These are phyloP conservation scores for Mnemiopsis leidyi DNA, from an alignment of 37 sponge, comb jelly and placozoan species.

Conservation along the genomic window DNA sequence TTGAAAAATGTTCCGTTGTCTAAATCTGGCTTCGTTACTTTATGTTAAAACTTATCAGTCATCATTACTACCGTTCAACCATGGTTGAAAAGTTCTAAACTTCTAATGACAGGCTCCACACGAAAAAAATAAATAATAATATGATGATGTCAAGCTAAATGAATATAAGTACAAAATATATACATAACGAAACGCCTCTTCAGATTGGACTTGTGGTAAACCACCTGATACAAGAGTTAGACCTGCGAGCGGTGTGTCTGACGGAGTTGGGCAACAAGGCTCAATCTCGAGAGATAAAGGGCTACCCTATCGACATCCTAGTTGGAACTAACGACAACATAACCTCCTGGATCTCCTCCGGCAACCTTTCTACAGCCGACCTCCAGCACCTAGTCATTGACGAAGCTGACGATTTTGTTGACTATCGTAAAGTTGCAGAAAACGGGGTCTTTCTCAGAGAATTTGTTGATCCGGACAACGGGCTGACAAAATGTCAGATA, in stretches of 20 bases:
- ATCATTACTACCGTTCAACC: too few relatives aligned
- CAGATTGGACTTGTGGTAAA: constrained; percentile 11
- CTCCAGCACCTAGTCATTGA: constrained; percentile 47
- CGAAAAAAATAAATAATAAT: too few relatives aligned
- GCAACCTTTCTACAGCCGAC: not conserved
- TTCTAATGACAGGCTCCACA: too few relatives aligned
- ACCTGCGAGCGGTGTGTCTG: not conserved
- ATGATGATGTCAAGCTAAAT: too few relatives aligned
- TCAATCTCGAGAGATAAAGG: not conserved
- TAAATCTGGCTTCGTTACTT: too few relatives aligned
- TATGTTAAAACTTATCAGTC: too few relatives aligned
- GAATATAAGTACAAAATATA: too few relatives aligned
- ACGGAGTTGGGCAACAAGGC: not conserved
- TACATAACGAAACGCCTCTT: too few relatives aligned
- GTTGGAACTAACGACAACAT: constrained; percentile 34
- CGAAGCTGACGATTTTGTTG: not conserved
- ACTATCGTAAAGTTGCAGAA: constrained; percentile 17
- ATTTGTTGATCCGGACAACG: constrained; percentile 11
- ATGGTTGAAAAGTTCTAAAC: too few relatives aligned
- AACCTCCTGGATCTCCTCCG: not conserved
- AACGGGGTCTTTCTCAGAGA: constrained; percentile 10
- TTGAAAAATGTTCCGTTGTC: too few relatives aligned
- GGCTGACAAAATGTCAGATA: constrained; percentile 12
- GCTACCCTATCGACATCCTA: constrained; percentile 20
- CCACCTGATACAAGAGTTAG: constrained; percentile 35